Evolutionary conservation across 2,888 invertebrate species (phyloP), one percentile per base, ranked within the genome.

Genomic region (Amblyjoppa proteus): DNA sequence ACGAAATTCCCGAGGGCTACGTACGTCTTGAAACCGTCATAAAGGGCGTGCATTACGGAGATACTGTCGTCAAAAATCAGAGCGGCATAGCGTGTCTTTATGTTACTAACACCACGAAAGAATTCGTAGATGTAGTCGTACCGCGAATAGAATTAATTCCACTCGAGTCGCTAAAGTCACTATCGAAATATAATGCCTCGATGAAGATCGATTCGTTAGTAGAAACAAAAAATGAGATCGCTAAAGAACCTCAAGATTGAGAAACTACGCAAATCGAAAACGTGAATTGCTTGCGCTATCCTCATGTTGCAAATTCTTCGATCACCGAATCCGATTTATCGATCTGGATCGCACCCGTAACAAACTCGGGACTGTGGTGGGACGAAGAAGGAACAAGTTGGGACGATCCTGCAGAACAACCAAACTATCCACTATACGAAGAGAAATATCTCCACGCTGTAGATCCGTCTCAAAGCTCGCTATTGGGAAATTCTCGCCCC

Each of bases 1-100:
- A 20, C 20, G 20, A 20, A 20, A 20, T 20, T 20, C 20, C 20
- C 20, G 31, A 31, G 1, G 31, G 31, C 3, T 31, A 31, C 2
- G 31, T 2, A 31, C 31, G 2, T 2, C 3, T n/a, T 16, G 6
- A 51, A 4, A 51, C 4, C 13, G 28, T 38, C 34, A 64, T 1
- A 16, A 64, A 64, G 31, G 34, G 64, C 64, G 64, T 64, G 13
- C n/a, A 64, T 34, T 64, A 64, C 64, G 64, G 64, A 34, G 31
- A 64, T 6, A 13, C 64, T 38, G 64, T 34, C 28, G 34, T 64
- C 34, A 34, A 64, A n/a, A 64, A 64, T 64, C 16, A 16, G 3
- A 31, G 1, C 20, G 20, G 20, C 20, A 0, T 20, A 20, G 20
- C 20, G 20, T 20, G 0, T 20, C 20, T 20, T 20, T 20, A 20